These are phyloP conservation scores for Dysidea cf. avara DNA, from an alignment of 37 sponge, comb jelly and placozoan genomes.

Conservation along the genomic window DNA sequence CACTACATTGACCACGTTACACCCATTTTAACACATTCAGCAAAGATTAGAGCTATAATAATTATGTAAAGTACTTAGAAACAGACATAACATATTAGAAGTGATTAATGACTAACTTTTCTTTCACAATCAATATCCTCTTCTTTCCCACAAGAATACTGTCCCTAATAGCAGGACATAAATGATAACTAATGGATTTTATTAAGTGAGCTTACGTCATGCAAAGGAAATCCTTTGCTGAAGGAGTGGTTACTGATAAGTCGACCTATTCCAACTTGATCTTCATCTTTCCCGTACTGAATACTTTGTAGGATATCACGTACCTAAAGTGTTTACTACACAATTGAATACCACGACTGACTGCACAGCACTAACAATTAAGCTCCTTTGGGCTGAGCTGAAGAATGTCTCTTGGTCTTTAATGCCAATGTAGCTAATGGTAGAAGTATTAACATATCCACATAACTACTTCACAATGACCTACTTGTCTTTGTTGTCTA, in stretches of 20 bases:
- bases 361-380: constrained; percentile 51
- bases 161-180: too few species aligned
- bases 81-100: too few species aligned
- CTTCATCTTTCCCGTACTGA: constrained; percentile 57
- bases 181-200: too few species aligned
- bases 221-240: constrained; percentile 75
- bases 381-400: constrained; percentile 69
- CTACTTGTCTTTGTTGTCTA: constrained; percentile 56
- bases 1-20: too few species aligned
- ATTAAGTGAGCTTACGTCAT: constrained; percentile 49
- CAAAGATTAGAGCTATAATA: too few species aligned
- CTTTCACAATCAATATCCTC: too few species aligned
- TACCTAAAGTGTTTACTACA: too few species aligned
- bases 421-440: constrained; percentile 33
- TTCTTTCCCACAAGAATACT: too few species aligned
- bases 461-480: neutral
- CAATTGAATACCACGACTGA: too few species aligned
- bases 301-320: constrained; percentile 52
- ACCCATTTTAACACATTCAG: too few species aligned
- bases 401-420: constrained; percentile 81
- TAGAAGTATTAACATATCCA: neutral
- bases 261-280: constrained; percentile 71
- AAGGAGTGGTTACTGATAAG: constrained; percentile 60
- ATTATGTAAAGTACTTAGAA: too few species aligned
- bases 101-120: too few species aligned